Conservation (phyloP, 2,888 invertebrate species). For the Silvanus unidentatus region DNA sequence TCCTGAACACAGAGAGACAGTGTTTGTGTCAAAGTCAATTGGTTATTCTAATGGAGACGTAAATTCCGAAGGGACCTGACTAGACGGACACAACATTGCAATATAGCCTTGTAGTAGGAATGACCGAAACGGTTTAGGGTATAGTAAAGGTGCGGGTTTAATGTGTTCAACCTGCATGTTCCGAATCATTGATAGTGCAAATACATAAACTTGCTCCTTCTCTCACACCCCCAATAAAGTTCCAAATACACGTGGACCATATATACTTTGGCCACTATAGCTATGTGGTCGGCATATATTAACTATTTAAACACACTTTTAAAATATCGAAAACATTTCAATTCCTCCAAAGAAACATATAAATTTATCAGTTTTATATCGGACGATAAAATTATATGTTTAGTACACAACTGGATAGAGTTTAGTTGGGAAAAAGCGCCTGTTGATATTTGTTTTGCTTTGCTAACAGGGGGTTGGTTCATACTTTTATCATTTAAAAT, state of each 20-base stretch:
- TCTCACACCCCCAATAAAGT: constrained; percentile 8
- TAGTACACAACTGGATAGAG: not conserved
- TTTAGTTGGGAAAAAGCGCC: not conserved
- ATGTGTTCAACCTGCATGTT: constrained; percentile 12
- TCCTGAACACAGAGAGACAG: constrained; percentile 14
- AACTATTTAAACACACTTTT: constrained; percentile 7
- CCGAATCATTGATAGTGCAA: constrained; percentile 17
- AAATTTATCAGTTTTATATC: not conserved
- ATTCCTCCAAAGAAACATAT: not conserved
- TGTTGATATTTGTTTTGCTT: too few relatives aligned
- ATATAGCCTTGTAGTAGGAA: not conserved
- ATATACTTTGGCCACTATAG: constrained; percentile 3
- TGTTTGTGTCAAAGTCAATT: constrained; percentile 20
- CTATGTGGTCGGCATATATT: constrained; percentile 12
- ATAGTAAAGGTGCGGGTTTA: constrained; percentile 13
- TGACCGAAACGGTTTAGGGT: not conserved
- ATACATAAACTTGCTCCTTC: constrained; percentile 12
- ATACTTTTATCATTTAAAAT: too few relatives aligned
- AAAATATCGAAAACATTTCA: constrained; percentile 6
- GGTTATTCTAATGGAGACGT: constrained; percentile 21
- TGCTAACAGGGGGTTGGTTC: too few relatives aligned
- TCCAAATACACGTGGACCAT: constrained; percentile 14
- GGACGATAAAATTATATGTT: not conserved
- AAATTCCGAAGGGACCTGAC: constrained; percentile 12
- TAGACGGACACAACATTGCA: constrained; percentile 10